These are phyloP conservation scores for Tachina fera DNA, from an alignment of 2,888 invertebrate species.

Conservation along the genomic window DNA sequence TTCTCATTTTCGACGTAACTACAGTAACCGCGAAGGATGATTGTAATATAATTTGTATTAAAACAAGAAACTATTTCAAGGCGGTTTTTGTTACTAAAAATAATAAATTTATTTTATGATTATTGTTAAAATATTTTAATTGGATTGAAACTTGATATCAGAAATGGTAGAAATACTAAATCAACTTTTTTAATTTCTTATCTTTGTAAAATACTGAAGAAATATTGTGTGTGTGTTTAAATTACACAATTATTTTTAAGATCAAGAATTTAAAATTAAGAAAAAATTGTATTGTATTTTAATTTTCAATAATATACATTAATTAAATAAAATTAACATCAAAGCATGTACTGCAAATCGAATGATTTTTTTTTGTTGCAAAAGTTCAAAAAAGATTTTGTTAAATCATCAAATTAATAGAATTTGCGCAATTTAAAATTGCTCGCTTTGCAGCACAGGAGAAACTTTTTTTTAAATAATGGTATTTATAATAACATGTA, in stretches of 20 bases:
- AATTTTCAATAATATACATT: slow-evolving; percentile 46
- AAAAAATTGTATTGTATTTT: slow-evolving; percentile 46
- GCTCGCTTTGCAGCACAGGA: too few relatives aligned
- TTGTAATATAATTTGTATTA: not conserved
- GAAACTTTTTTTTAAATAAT: too few relatives aligned
- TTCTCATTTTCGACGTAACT: too few relatives aligned
- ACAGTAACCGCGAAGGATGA: too few relatives aligned
- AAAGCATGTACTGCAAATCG: too few relatives aligned
- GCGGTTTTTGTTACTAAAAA: not conserved
- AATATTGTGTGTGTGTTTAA: slow-evolving; percentile 15
- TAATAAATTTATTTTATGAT: not conserved
- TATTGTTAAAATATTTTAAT: not conserved
- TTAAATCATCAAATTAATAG: too few relatives aligned
- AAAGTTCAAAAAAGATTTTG: too few relatives aligned
- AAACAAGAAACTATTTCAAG: not conserved
- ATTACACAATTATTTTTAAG: slow-evolving; percentile 13
- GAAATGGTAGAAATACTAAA: not conserved
- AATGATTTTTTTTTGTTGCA: too few relatives aligned
- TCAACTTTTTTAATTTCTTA: not conserved
- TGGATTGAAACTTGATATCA: not conserved
- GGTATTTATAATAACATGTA: too few relatives aligned
- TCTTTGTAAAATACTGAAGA: slow-evolving; percentile 29
- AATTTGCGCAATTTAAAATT: too few relatives aligned
- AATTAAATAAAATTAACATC: slow-evolving; percentile 31
- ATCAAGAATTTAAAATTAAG: slow-evolving; percentile 39